phyloP scores from a whole-genome alignment of 2,797 vertebrate genomes.

The Heteromormyrus szaboi region DNA sequence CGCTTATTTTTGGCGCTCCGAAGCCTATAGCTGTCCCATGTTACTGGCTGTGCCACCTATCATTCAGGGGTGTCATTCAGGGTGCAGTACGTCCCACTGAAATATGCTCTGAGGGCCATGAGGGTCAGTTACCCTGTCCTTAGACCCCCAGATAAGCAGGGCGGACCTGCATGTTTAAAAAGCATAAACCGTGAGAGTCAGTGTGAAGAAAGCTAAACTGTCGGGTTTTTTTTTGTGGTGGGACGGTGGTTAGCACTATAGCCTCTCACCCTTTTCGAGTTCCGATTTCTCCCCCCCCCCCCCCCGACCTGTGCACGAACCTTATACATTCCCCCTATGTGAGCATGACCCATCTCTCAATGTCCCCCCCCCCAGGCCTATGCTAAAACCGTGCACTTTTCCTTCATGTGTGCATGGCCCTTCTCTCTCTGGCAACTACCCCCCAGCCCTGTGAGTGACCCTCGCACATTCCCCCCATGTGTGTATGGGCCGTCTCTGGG shows the following conservation, averaged over 20 bases:
- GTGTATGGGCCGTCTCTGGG: neutral
- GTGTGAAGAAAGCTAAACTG: neutral
- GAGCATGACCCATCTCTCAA: neutral
- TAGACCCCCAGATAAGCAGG: neutral
- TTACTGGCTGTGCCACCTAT: neutral
- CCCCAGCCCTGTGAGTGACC: neutral
- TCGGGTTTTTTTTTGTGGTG: neutral
- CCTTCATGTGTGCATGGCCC: neutral
- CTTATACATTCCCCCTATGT: neutral
- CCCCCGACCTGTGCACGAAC: neutral
- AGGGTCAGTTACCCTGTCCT: neutral
- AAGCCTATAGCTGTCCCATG: neutral
- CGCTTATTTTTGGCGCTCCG: neutral
- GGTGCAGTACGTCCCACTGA: neutral
- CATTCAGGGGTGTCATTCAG: neutral
- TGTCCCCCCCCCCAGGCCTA: neutral
- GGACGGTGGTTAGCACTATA: neutral
- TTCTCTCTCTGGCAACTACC: neutral
- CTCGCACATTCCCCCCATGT: neutral
- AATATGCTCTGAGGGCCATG: neutral
- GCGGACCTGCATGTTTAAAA: neutral
- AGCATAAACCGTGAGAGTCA: neutral
- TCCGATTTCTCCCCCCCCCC: neutral
- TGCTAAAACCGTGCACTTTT: neutral
- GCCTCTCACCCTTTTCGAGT: neutral